These are phyloP conservation scores for Actenoides hombroni DNA, from an alignment of 2,113 vertebrate genomes.

Conservation along the genomic window DNA sequence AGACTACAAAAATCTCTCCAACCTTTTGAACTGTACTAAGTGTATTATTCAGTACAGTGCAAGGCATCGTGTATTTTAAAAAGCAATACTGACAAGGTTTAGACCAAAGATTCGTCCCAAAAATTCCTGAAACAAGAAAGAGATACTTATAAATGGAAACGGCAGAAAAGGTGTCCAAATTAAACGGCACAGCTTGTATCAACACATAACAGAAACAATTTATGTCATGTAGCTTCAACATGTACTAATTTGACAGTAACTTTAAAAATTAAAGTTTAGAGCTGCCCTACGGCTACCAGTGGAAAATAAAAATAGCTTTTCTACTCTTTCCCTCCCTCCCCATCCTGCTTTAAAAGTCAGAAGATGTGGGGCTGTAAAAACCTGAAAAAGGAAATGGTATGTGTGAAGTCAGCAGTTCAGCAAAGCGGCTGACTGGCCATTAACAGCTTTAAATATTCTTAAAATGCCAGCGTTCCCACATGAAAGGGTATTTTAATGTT, in stretches of 20 bases:
- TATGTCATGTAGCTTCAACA: not conserved
- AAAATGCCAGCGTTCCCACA: slow-evolving; percentile 51
- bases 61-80: not conserved
- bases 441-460: slow-evolving; percentile 57
- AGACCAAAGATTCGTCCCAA: not conserved
- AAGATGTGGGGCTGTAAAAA: slow-evolving; percentile 59
- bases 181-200: not conserved
- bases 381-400: slow-evolving; percentile 68
- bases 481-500: slow-evolving; percentile 36
- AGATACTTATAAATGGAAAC: not conserved
- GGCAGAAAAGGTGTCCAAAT: not conserved
- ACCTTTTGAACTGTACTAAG: not conserved
- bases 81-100: not conserved
- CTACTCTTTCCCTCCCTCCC: not conserved
- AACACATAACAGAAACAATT: not conserved
- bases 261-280: not conserved
- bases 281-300: not conserved
- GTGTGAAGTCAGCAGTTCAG: slow-evolving; percentile 68
- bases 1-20: slow-evolving; percentile 3
- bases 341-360: slow-evolving; percentile 51
- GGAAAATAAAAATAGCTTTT: slow-evolving; percentile 43
- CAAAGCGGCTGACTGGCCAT: slow-evolving; percentile 32
- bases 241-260: not conserved
- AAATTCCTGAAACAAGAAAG: not conserved
- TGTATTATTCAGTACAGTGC: not conserved